Percentiles rank a stretch among this genome's conserved stretches.
These are phyloP conservation scores for Molossus alvarezi DNA, from an alignment of 2,797 vertebrate genomes.

Conservation along the genomic window DNA sequence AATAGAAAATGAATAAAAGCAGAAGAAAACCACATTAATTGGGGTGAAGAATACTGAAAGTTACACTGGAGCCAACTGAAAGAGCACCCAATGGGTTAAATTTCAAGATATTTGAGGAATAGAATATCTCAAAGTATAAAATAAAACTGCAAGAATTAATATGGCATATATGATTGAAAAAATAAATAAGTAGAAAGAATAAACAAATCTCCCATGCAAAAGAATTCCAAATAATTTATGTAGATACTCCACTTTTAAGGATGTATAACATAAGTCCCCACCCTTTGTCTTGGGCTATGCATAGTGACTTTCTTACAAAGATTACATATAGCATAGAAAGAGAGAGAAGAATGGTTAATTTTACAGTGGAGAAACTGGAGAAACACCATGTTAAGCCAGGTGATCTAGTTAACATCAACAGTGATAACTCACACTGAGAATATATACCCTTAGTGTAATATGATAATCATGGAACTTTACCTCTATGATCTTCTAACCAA, in stretches of 20 bases:
- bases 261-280: neutral
- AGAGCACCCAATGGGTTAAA: neutral
- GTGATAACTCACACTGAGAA: neutral
- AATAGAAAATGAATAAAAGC: neutral
- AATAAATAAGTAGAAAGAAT: neutral
- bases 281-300: neutral
- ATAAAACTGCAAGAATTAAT: neutral
- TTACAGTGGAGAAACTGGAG: neutral
- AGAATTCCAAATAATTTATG: neutral
- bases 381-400: neutral
- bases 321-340: neutral
- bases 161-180: neutral
- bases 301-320: neutral
- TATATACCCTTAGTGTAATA: neutral
- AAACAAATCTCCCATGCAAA: neutral
- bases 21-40: neutral
- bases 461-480: neutral
- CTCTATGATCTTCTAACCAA: neutral
- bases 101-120: neutral
- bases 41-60: neutral
- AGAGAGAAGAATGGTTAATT: neutral
- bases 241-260: neutral
- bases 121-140: neutral
- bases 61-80: neutral
- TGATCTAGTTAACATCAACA: neutral